These are phyloP conservation scores for Drosophila trapezifrons DNA, from an alignment of 1,140 invertebrate genomes.

Conservation along the genomic window DNA sequence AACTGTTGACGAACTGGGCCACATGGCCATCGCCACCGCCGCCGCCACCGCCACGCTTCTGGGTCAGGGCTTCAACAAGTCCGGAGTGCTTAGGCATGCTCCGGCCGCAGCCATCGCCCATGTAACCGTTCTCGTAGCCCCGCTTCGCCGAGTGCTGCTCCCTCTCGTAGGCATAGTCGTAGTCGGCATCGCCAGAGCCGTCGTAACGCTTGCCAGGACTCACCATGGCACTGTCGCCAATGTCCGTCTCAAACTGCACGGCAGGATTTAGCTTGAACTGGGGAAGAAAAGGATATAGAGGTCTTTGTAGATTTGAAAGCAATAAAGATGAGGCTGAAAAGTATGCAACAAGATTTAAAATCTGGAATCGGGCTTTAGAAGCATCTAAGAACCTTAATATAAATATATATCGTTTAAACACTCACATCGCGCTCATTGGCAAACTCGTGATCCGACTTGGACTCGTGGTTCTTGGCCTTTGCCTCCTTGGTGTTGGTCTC, in stretches of 20 bases:
- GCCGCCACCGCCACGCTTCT: constrained; percentile 19
- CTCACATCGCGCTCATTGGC: constrained; percentile 74
- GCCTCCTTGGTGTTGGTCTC: constrained; percentile 61
- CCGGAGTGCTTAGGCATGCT: constrained; percentile 1
- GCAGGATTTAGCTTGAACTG: constrained; percentile 65
- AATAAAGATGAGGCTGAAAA: too few species aligned
- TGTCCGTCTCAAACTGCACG: constrained; percentile 72
- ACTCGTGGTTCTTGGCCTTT: constrained; percentile 65
- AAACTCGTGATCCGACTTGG: constrained; percentile 82
- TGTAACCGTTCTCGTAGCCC: constrained; percentile 26
- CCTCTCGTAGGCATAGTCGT: constrained; percentile 20
- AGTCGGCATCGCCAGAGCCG: constrained; percentile 4
- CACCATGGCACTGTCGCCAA: constrained; percentile 62
- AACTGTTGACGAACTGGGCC: constrained; percentile 39
- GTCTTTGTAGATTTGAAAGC: background rate
- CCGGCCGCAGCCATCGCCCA: constrained; percentile 26
- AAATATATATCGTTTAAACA: too few species aligned
- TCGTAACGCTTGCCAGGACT: constrained; percentile 35
- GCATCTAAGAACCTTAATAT: too few species aligned
- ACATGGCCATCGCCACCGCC: constrained; percentile 43
- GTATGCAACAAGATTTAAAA: too few species aligned
- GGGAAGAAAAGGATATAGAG: background rate
- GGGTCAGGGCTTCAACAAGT: constrained; percentile 16
- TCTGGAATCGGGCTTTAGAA: too few species aligned
- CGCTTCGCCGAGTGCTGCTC: constrained; percentile 13